A percentile compares a stretch with the other conserved stretches of the same genome.
These are phyloP conservation scores for Calameuta pallipes DNA, from an alignment of 2,888 invertebrate genomes.

Conservation along the genomic window DNA sequence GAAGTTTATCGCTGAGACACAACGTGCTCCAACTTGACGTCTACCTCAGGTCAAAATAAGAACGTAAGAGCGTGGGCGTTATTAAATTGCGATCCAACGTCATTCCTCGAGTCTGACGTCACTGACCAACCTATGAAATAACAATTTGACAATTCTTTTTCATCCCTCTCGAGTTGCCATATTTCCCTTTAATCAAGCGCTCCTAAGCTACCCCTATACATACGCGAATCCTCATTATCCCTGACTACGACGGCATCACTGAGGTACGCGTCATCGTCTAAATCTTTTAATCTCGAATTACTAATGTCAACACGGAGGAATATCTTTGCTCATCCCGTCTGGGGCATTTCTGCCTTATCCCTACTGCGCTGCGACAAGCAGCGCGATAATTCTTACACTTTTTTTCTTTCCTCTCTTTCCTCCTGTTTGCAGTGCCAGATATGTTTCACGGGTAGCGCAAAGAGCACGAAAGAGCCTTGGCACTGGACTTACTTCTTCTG, in stretches of 20 bases:
- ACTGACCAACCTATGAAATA: neutral
- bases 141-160: neutral
- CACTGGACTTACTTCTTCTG: constrained; percentile 45
- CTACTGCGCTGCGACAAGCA: neutral
- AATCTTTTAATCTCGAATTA: neutral
- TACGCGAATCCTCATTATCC: neutral
- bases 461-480: constrained; percentile 46
- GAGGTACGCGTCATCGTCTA: neutral
- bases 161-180: neutral
- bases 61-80: neutral
- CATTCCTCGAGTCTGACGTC: neutral
- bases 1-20: neutral
- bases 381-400: neutral
- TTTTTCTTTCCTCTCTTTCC: neutral
- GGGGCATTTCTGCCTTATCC: neutral
- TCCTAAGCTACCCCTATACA: too few relatives aligned
- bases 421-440: neutral
- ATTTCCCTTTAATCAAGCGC: neutral
- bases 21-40: neutral
- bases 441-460: constrained; percentile 8
- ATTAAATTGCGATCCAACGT: neutral
- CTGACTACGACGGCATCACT: neutral
- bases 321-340: neutral
- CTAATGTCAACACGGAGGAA: neutral
- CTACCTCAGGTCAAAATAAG: neutral